These are phyloP conservation scores for Scomberomorus guttatus DNA, from an alignment of 2,797 vertebrate species.

Conservation along the genomic window DNA sequence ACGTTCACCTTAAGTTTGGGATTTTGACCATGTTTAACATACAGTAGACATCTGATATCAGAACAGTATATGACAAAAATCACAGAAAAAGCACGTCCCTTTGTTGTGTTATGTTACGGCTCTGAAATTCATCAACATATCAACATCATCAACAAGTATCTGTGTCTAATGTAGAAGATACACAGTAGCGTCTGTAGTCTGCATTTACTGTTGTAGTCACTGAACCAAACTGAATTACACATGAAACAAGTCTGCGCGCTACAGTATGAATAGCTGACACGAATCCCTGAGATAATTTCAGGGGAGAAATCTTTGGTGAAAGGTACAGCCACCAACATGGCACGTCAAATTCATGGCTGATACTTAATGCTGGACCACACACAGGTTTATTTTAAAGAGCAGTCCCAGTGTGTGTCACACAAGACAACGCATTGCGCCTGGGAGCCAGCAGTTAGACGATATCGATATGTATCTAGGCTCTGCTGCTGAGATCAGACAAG, in stretches of 20 bases:
- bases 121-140: not conserved
- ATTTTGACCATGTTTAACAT: no score
- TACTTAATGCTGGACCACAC: constrained; percentile 17
- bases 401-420: constrained; percentile 24
- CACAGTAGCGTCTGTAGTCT: not conserved
- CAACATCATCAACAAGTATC: no score
- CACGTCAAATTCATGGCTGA: not conserved
- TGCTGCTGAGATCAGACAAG: constrained; percentile 48
- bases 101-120: not conserved
- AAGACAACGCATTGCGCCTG: constrained; percentile 3
- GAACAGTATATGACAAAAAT: no score
- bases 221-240: constrained; percentile 25
- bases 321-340: not conserved
- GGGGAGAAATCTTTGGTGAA: constrained; percentile 10
- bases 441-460: constrained; percentile 42
- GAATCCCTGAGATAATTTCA: constrained; percentile 17
- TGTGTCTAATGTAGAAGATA: no score
- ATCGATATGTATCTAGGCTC: constrained; percentile 63
- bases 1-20: no score
- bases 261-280: not conserved
- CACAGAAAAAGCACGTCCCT: no score
- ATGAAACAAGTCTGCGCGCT: constrained; percentile 22
- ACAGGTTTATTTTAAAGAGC: constrained; percentile 35
- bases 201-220: constrained; percentile 1
- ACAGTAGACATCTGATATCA: no score